A percentile compares a stretch with the other conserved stretches of the same genome.
Evolutionary conservation across 2,888 invertebrate species (phyloP).

Genomic region (Catocala sponsa): DNA sequence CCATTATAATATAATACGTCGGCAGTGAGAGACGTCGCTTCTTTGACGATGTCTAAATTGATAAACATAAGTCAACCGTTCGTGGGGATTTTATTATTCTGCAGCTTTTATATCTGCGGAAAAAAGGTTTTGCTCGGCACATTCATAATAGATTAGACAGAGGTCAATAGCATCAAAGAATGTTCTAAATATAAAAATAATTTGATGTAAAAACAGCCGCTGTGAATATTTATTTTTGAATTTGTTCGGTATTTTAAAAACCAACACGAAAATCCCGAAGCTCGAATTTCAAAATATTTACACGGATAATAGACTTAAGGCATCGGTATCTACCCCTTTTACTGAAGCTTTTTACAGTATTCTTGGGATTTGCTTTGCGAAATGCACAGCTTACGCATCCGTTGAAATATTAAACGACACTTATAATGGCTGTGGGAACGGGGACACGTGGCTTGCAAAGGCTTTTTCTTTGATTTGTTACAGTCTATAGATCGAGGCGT

Average conservation of each 20-base stretch:
- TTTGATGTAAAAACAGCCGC: neutral
- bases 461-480: slow-evolving; percentile 45
- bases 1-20: slow-evolving; percentile 67
- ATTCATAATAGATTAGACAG: slow-evolving; percentile 14
- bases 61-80: slow-evolving; percentile 63
- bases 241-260: neutral
- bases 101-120: slow-evolving; percentile 12
- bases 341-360: slow-evolving; percentile 38
- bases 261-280: neutral
- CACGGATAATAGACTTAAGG: slow-evolving; percentile 6
- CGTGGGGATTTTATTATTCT: slow-evolving; percentile 23
- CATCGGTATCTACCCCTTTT: slow-evolving; percentile 11
- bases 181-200: slow-evolving; percentile 8
- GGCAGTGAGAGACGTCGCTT: slow-evolving; percentile 50
- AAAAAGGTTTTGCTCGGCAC: slow-evolving; percentile 8
- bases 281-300: slow-evolving; percentile 7
- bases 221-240: neutral
- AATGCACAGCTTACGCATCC: slow-evolving; percentile 49
- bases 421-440: slow-evolving; percentile 45
- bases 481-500: slow-evolving; percentile 20
- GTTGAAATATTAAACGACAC: slow-evolving; percentile 50
- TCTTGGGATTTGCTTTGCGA: slow-evolving; percentile 38
- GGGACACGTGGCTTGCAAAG: slow-evolving; percentile 43
- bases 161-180: slow-evolving; percentile 17
- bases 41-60: slow-evolving; percentile 63